Base-by-base conservation (phyloP, 1,140 invertebrate genomes). In the Penaeus chinensis region DNA sequence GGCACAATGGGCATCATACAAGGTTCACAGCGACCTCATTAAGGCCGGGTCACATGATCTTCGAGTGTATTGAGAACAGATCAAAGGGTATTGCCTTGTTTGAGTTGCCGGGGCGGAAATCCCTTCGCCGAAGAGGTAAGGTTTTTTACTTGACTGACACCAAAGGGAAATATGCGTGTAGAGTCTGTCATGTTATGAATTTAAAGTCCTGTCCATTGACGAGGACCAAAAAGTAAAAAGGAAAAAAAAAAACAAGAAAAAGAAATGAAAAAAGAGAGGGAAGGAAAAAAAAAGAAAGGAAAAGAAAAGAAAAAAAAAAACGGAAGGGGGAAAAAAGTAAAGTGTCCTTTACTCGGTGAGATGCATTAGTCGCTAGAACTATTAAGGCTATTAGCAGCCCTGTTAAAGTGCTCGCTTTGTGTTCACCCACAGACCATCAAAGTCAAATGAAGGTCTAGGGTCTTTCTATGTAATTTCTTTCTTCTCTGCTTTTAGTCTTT, bases 361-460 rank as follows among this genome's bases (percentile, higher is more conserved):
- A 74, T 74, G 71, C 71, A 74, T 74, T 74, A 74, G 71, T 74
- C 71, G 71, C 27, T 37, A 74, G 71, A 74, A 74, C 71, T 74
- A 74, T 74, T 74, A 74, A 74, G 42, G 71, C 71, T 74, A 74
- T 32, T 37, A 37, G 71, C 71, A 74, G 42, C 71, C 71, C 27
- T 74, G 71, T 74, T 74, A 74, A 74, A 74, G 71, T 74, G 71
- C 71, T 74, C 71, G 27, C 71, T 74, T 74, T 74, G 71, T 74
- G 71, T 37, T 32, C 71, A 74, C 27, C 27, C 71, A 74, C 27
- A 74, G 71, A 74, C 71, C 71, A 74, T 74, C 71, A 74, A 74
- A 74, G 71, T 74, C 71, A 74, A 74, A 74, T 74, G 71, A 74
- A 74, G 71, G 71, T 74, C 71, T 74, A 74, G 71, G 71, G 71